Conservation (phyloP, 2,888 invertebrate genomes). For the Strigamia maritima region DNA sequence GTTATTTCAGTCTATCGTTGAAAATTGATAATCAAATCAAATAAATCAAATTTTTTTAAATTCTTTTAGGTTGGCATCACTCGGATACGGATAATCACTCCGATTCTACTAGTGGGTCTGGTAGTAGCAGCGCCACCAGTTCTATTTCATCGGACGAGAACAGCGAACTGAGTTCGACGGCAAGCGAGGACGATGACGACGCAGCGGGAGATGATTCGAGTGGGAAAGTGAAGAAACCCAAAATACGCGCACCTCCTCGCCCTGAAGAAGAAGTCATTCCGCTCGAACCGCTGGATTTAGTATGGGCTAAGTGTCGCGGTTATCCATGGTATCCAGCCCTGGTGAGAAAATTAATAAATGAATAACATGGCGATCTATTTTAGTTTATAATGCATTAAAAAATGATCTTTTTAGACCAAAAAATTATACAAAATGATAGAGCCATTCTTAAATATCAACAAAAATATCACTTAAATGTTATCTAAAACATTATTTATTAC, state of each 20-base stretch:
- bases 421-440: no score
- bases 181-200: slow-evolving; percentile 45
- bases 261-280: slow-evolving; percentile 50
- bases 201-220: slow-evolving; percentile 41
- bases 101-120: slow-evolving; percentile 38
- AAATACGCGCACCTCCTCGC: background rate
- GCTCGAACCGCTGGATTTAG: slow-evolving; percentile 81
- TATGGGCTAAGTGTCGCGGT: slow-evolving; percentile 95
- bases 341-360: no score
- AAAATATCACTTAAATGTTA: background rate
- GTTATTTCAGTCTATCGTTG: no score
- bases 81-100: slow-evolving; percentile 37
- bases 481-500: background rate
- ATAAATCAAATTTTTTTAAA: background rate
- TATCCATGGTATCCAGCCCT: slow-evolving; percentile 97
- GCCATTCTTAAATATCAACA: no score
- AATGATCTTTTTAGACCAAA: no score
- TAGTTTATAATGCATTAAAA: no score
- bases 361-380: no score
- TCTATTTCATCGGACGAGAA: slow-evolving; percentile 26
- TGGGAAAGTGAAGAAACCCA: slow-evolving; percentile 9
- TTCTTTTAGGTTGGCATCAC: slow-evolving; percentile 36
- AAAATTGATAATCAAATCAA: no score
- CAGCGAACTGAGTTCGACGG: slow-evolving; percentile 17
- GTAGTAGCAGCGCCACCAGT: slow-evolving; percentile 38